These are phyloP conservation scores for Trachymyrmex cornetzi DNA, from an alignment of 1,140 invertebrate genomes.

Conservation along the genomic window DNA sequence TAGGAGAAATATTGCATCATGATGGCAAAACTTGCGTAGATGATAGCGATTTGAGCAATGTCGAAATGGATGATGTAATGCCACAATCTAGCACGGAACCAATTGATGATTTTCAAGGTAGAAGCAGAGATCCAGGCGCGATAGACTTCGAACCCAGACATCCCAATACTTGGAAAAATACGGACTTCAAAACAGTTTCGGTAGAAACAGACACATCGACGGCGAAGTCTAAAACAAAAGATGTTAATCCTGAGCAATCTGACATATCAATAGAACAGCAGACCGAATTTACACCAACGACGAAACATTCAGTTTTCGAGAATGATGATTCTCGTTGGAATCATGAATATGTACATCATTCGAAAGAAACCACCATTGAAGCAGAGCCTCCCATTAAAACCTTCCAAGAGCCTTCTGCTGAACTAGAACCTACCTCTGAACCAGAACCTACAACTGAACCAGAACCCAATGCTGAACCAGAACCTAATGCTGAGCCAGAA, in stretches of 20 bases:
- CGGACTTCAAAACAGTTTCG: conserved; percentile 44
- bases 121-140: conserved; percentile 84
- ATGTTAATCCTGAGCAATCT: conserved; percentile 67
- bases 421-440: conserved; percentile 64
- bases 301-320: conserved; percentile 3
- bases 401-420: conserved; percentile 38
- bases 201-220: background rate
- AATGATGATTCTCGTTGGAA: conserved; percentile 42
- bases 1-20: conserved; percentile 84
- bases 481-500: conserved; percentile 72
- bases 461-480: conserved; percentile 64
- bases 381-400: conserved; percentile 53
- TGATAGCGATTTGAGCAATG: conserved; percentile 78
- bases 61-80: conserved; percentile 72
- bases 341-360: conserved; percentile 12
- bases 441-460: conserved; percentile 78
- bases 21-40: conserved; percentile 85
- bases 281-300: conserved; percentile 78
- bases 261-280: conserved; percentile 50
- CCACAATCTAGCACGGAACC: conserved; percentile 66
- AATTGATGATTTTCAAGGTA: conserved; percentile 78
- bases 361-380: conserved; percentile 71
- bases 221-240: background rate
- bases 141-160: conserved; percentile 81
- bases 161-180: conserved; percentile 74